Percentiles rank a stretch among this genome's conserved stretches.
These are phyloP conservation scores for Anthopleura xanthogrammica DNA, from an alignment of 92 coral and sea anemone genomes.

Conservation along the genomic window DNA sequence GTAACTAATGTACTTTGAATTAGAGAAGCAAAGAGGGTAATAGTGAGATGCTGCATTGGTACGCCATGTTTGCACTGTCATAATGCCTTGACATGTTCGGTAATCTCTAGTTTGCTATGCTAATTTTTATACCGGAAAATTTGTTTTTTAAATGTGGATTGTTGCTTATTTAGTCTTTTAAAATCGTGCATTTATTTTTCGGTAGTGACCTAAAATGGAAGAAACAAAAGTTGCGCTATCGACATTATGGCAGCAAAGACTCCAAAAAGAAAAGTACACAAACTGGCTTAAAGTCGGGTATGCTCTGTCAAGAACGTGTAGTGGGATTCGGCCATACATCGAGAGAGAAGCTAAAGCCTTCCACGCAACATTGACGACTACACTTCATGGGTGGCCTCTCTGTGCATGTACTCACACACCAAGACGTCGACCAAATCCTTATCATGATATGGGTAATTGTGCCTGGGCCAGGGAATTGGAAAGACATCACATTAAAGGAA, in stretches of 20 bases:
- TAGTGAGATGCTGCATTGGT: too few relatives aligned
- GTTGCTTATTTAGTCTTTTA: not conserved
- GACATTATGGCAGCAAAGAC: constrained; percentile 16
- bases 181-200: too few relatives aligned
- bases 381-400: constrained; percentile 19
- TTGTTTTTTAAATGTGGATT: too few relatives aligned
- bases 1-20: too few relatives aligned
- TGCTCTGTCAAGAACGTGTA: constrained; percentile 52
- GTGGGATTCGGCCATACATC: constrained; percentile 64
- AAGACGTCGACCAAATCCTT: constrained; percentile 42
- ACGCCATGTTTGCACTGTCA: too few relatives aligned
- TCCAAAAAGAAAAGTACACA: constrained; percentile 59
- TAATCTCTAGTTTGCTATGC: too few relatives aligned
- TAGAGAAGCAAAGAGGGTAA: too few relatives aligned
- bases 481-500: constrained; percentile 36
- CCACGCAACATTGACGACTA: constrained; percentile 39
- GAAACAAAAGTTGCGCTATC: constrained; percentile 2
- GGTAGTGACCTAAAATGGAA: constrained; percentile 1
- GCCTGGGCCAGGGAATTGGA: constrained; percentile 69
- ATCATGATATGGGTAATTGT: constrained; percentile 57
- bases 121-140: too few relatives aligned
- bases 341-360: constrained; percentile 44
- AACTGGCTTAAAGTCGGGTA: constrained; percentile 88
- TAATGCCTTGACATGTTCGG: too few relatives aligned
- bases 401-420: constrained; percentile 52